Conservation (phyloP, 2,797 vertebrate genomes). For the Enteromius mattozi region DNA sequence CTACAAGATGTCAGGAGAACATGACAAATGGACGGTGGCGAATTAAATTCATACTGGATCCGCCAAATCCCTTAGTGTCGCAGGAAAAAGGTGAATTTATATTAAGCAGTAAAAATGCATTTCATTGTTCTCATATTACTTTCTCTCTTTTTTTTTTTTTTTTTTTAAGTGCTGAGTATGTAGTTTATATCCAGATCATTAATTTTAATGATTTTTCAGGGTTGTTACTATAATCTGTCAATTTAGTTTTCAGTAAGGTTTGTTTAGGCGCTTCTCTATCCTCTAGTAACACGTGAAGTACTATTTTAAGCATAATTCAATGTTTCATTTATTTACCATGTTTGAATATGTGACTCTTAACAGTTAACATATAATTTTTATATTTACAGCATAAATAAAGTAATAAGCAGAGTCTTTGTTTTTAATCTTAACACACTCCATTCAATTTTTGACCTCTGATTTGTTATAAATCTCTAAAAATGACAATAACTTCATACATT, state of each 20-base stretch:
- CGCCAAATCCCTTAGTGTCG: conserved; percentile 48
- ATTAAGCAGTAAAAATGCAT: conserved; percentile 21
- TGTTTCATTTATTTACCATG: background rate
- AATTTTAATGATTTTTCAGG: background rate
- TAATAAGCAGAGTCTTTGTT: no score
- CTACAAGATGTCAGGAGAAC: conserved; percentile 55
- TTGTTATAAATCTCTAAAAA: no score
- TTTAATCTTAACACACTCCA: no score
- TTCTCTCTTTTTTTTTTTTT: background rate
- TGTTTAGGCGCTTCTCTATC: background rate
- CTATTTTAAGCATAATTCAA: background rate
- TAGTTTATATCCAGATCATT: background rate
- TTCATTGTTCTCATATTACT: background rate
- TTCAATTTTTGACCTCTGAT: no score
- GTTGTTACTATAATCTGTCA: background rate
- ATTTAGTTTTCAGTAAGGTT: background rate
- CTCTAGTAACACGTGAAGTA: background rate
- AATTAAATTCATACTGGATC: conserved; percentile 56
- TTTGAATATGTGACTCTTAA: background rate
- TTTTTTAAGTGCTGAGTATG: background rate
- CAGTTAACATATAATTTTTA: background rate
- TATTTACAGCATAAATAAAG: no score
- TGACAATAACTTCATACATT: background rate
- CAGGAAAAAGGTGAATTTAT: conserved; percentile 16
- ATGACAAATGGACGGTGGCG: conserved; percentile 58